Base-by-base conservation (phyloP, 2,113 vertebrate species). In the Oplegnathus fasciatus region DNA sequence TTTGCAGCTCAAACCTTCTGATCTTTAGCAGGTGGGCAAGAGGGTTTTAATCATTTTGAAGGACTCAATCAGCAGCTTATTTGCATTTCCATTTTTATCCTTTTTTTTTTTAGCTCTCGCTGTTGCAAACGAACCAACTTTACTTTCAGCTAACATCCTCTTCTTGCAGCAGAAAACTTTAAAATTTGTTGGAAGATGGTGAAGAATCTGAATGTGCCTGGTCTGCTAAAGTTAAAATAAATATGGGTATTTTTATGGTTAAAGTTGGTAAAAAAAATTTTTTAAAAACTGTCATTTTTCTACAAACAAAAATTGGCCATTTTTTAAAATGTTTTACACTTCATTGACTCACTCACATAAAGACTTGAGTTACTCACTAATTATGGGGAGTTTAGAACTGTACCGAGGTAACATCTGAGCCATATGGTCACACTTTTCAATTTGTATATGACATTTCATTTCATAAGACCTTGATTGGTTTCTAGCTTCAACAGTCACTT, bases 401-500 rank as follows among this genome's bases (percentile, higher is more conserved):
- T 32, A 5, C 48, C 0, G 13, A 24, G 66, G 61, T 34, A 67
- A 72, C 24, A 22, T 44, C 34, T 37, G 34, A 37, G 9, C 34
- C 34, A 78, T 80, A 61, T 60, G 46, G 44, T 60, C 46, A n/a
- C 18, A 75, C 69, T 82, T 75, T 68, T 61, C 40, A 75, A 34
- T 88, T 54, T 81, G 40, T n/a, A 60, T 34, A 44, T 66, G 81
- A 86, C 75, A 88, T 86, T 85, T 89, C 3, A 61, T 64, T 80
- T 86, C n/a, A 24, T 66, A 46, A 71, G 78, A 70, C 60, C 67
- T 80, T 85, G 55, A 86, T 84, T 80, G 42, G 54, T 86, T 90
- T 87, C 6, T 34, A 61, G 68, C 75, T 67, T 46, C 0, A 3
- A 80, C 71, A 80, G 75, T 82, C 67, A 83, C 65, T 86, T 86